Base-by-base conservation (phyloP, 2,888 invertebrate genomes). In the Scaptomyza cyrtandrae region DNA sequence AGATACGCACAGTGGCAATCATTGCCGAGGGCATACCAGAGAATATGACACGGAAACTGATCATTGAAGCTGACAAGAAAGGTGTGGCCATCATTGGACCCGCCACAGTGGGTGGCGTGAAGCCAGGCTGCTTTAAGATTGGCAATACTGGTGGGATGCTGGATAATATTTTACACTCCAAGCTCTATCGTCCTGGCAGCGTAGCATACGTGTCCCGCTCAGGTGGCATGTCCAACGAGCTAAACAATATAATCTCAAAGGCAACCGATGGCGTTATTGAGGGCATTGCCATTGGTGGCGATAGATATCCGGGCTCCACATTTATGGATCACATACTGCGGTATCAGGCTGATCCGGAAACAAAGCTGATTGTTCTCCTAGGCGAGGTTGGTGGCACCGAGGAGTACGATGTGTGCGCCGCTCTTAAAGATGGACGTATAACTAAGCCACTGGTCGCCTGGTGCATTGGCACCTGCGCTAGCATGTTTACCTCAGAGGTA, bases 131-230 rank as follows among this genome's bases (percentile, higher is more conserved):
- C 91, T 99, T 99, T 93, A 99, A 99, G 93, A 99, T 99, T 83
- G 99, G 99, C 60, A 99, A 99, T 93, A 99, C 99, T 0, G 99
- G 99, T 13, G 99, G 99, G 64, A 99, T 99, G 99, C 96, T 99
- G 94, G 99, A 99, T 92, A 99, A 99, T 91, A 98, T 99, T 79
- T 93, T 99, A 1, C 97, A 99, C 90, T 99, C 99, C 77, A 98
- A 98, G 91, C 94, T 99, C 13, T 99, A 99, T 93, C 93, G 99
- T 31, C 96, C 99, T 0, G 99, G 99, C 91, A 97, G 98, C 90
- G 98, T 99, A 57, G 99, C 99, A 0, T 99, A 99, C 91, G 99
- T 99, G 0, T 99, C 99, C 0, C 95, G 99, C 24, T 99, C 99
- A 0, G 99, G 99, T 33, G 99, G 99, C 9, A 99, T 99, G 99